Percentiles rank a stretch among this genome's conserved stretches.
phyloP scores from a whole-genome alignment of 2,113 vertebrate genomes.

The Stictonetta naevosa region DNA sequence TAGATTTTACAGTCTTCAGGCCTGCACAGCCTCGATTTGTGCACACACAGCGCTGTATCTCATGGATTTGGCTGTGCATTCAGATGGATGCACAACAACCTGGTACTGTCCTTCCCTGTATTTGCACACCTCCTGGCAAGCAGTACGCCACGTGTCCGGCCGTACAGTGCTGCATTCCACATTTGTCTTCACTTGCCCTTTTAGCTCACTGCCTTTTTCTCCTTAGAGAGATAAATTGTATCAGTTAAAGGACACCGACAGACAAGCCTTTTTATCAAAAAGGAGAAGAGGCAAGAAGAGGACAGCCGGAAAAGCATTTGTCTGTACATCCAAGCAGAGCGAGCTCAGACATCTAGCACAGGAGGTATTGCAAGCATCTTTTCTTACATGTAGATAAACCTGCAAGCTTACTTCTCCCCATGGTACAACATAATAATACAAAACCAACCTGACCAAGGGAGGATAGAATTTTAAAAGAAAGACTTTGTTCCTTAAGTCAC shows the following conservation, averaged over 20 bases:
- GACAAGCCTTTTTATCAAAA: not conserved
- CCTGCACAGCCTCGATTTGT: not conserved
- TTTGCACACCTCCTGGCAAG: not conserved
- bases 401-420: not conserved
- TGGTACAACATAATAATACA: not conserved
- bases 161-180: not conserved
- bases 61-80: not conserved
- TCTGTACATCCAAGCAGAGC: not conserved
- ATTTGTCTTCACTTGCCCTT: not conserved
- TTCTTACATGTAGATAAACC: not conserved
- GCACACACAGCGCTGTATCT: accelerated
- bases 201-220: not conserved
- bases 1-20: not conserved
- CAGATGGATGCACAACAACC: accelerated
- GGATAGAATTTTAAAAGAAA: not conserved
- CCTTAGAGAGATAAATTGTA: not conserved
- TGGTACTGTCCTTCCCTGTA: not conserved
- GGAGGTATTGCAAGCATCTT: not conserved
- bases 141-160: not conserved
- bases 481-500: not conserved
- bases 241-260: not conserved
- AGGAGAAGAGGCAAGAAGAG: not conserved
- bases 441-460: not conserved
- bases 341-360: not conserved
- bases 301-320: not conserved